phyloP scores from a whole-genome alignment of 2,113 vertebrate genomes.

The Sinocyclocheilus anophthalmus region DNA sequence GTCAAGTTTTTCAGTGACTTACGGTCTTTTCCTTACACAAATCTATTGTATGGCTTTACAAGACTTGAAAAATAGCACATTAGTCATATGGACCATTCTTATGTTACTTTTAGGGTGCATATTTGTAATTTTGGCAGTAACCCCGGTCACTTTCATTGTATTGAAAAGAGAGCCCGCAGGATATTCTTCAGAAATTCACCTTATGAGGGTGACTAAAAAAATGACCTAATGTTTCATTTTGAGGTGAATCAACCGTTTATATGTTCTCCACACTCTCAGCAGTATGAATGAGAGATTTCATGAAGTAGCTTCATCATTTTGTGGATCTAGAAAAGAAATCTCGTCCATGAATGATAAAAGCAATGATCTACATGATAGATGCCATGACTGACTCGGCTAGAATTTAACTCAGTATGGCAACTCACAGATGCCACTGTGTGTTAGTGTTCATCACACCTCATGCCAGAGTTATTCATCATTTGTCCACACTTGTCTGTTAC shows the following conservation, averaged over 20 bases:
- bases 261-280: neutral
- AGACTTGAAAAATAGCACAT: neutral
- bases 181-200: neutral
- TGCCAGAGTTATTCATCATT: constrained; percentile 13
- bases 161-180: neutral
- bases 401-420: neutral
- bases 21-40: neutral
- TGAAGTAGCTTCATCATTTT: neutral
- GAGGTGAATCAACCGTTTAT: neutral
- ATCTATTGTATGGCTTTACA: neutral
- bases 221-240: neutral
- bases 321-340: neutral
- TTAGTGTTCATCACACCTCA: constrained; percentile 27
- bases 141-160: neutral
- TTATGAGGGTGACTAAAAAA: neutral
- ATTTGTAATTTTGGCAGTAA: neutral
- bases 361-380: constrained; percentile 16
- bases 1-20: neutral
- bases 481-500: constrained; percentile 20
- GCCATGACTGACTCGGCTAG: neutral
- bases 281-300: constrained; percentile 9
- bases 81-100: neutral
- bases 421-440: constrained; percentile 26
- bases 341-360: neutral
- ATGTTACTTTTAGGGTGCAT: neutral